Conservation (phyloP, 2,888 invertebrate species). For the Noctua janthe region DNA sequence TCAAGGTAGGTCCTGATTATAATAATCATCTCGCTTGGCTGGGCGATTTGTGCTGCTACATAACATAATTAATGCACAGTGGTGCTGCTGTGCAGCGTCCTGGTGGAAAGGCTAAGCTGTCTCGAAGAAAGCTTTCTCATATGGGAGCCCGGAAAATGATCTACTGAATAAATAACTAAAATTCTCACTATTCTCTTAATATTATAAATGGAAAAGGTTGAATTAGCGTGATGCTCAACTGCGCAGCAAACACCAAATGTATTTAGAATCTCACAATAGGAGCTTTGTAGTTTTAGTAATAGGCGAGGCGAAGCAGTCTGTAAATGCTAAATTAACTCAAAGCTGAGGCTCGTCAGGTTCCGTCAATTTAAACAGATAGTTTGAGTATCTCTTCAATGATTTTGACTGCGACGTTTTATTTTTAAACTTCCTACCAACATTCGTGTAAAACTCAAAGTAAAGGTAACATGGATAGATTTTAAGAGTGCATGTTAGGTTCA, state of each 20-base stretch:
- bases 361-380: not conserved
- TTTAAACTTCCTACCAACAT: not conserved
- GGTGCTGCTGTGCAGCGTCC: not conserved
- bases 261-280: too few relatives aligned
- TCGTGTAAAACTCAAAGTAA: not conserved
- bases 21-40: not conserved
- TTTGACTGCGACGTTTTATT: not conserved
- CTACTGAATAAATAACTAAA: not conserved
- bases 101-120: not conserved
- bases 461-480: not conserved
- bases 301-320: not conserved
- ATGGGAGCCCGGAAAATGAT: not conserved
- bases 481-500: not conserved
- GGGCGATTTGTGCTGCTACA: not conserved
- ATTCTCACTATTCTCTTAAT: not conserved
- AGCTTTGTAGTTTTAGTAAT: not conserved
- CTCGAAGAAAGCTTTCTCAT: not conserved
- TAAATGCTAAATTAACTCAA: conserved; percentile 3
- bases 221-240: not conserved
- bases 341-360: not conserved
- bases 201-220: conserved; percentile 4
- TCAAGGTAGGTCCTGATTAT: conserved; percentile 17
- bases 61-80: not conserved
- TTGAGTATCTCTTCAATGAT: not conserved
- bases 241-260: not conserved